Evolutionary conservation across 2,888 invertebrate species (phyloP).

Genomic region (Vannuccia rotundouncinata): DNA sequence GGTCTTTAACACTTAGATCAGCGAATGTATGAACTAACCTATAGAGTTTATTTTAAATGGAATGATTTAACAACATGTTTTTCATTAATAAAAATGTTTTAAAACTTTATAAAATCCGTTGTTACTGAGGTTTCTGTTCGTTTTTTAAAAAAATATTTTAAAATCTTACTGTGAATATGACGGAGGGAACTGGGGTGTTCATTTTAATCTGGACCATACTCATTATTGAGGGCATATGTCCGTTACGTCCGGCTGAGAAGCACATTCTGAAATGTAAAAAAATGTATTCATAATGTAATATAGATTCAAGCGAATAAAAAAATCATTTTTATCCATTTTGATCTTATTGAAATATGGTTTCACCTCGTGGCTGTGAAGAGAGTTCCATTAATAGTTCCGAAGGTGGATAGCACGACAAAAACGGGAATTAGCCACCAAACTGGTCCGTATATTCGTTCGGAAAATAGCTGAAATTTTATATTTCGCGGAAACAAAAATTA

Average conservation of each 20-base stretch:
- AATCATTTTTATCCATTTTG: too few species aligned
- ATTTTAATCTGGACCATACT: constrained; percentile 34
- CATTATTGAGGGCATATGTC: constrained; percentile 34
- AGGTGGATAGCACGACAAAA: constrained; percentile 81
- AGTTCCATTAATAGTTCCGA: constrained; percentile 84
- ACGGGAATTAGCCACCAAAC: constrained; percentile 90
- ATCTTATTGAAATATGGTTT: too few species aligned
- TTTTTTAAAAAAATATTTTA: neutral
- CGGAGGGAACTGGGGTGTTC: constrained; percentile 33
- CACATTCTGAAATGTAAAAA: constrained; percentile 64
- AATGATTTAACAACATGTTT: too few species aligned
- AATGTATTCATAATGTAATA: constrained; percentile 38
- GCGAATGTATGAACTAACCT: too few species aligned
- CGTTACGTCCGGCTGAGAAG: constrained; percentile 83
- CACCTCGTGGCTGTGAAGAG: constrained; percentile 81
- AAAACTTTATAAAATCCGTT: too few species aligned
- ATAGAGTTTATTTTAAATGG: too few species aligned
- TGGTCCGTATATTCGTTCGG: constrained; percentile 77
- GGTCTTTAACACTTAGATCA: too few species aligned
- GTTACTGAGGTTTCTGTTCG: too few species aligned
- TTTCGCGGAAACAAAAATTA: too few species aligned
- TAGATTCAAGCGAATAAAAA: neutral
- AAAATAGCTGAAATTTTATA: constrained; percentile 76
- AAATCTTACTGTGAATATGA: constrained; percentile 13
- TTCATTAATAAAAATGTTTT: too few species aligned